Evolutionary conservation across 2,113 vertebrate species (phyloP), one percentile per base, ranked within the genome.

Genomic region (Oxyruncus cristatus): DNA sequence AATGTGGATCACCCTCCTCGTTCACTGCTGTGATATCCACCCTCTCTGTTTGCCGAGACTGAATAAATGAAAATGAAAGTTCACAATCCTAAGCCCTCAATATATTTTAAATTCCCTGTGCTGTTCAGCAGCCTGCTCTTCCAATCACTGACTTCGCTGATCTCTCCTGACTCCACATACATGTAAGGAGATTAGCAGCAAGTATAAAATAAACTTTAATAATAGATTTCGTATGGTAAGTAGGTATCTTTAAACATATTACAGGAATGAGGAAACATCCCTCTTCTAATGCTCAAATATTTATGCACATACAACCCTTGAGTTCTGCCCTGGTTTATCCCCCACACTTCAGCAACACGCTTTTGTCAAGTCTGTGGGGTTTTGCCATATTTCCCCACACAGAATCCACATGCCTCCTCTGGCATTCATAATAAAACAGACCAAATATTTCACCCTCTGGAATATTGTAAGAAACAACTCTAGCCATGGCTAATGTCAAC

Each of bases 111-210:
- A 93, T 80, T 92, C 72, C 59, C 76, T 33, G 13, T 19, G 61
- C 68, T 81, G 39, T 61, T 90, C 83, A 74, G 67, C 81, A 42
- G 50, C 52, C 55, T 74, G 67, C 42, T 92, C 82, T 76, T 87
- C 76, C 88, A 77, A 59, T 72, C 75, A 41, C 15, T 56, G 67
- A 49, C 85, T 93, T 35, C 12, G n/a, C 52, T 65, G 75, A 83
- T 93, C 86, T 71, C 85, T 86, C 88, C 93, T 91, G 92, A 96
- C 90, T 93, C 66, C 78, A 93, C 90, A 96, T 86, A 71, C 59
- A 75, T 74, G 92, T 74, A 81, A 91, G 62, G 56, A 93, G 75
- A 91, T 91, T 71, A 84, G 82, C 88, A 79, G 56, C 59, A 88
- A 95, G 82, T 76, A 81, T 19, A 86, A 94, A 91, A 92, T 61